Evolutionary conservation across 2,113 vertebrate species (phyloP).

Genomic region (Phyllostomus hastatus): DNA sequence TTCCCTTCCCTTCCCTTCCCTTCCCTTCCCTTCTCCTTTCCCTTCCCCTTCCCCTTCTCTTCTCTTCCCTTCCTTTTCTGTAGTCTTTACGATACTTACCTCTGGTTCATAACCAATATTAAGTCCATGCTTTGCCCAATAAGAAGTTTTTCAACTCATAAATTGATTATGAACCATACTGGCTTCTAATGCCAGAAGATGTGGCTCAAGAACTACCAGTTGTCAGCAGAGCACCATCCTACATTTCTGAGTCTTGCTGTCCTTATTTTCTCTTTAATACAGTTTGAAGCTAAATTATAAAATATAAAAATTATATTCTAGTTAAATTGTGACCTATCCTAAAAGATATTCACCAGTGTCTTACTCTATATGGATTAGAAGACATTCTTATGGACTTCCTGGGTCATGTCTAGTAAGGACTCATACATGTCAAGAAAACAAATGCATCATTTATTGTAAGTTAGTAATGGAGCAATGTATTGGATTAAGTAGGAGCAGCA

Average conservation of each 20-base stretch:
- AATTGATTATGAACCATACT: neutral
- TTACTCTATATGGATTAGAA: neutral
- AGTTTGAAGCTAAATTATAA: neutral
- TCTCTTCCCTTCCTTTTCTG: neutral
- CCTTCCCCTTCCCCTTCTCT: too few relatives aligned
- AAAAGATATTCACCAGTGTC: neutral
- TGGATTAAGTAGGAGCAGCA: neutral
- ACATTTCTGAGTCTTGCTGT: neutral
- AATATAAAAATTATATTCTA: neutral
- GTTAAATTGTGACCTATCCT: neutral
- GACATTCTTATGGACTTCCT: neutral
- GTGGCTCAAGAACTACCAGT: neutral
- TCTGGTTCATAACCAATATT: neutral
- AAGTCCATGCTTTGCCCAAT: neutral
- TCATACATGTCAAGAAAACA: neutral
- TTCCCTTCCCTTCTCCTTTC: accelerated
- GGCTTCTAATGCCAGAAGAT: neutral
- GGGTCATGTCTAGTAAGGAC: neutral
- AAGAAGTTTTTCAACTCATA: neutral
- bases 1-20: too few relatives aligned
- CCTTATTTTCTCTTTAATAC: neutral
- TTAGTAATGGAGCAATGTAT: neutral
- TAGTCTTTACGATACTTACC: neutral
- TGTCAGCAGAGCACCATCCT: neutral
- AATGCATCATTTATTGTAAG: neutral